Percentiles rank a stretch among this genome's conserved stretches.
phyloP scores from a whole-genome alignment of 2,113 vertebrate genomes.

The Prunella himalayana region DNA sequence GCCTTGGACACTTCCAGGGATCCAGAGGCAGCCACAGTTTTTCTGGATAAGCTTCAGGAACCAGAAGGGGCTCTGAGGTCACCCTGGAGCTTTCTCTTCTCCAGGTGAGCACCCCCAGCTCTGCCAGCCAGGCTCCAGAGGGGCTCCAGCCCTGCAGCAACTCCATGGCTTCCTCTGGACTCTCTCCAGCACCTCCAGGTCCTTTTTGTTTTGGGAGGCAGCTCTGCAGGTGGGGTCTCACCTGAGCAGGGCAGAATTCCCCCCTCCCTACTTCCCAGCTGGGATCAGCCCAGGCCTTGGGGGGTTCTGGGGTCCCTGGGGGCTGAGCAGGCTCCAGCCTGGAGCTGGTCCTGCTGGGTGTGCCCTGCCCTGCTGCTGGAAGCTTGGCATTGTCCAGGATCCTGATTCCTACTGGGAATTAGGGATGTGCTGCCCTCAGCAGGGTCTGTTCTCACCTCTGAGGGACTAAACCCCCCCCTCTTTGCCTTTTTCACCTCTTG shows the following conservation, averaged over 20 bases:
- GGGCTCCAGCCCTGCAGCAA: not conserved
- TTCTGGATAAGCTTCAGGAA: fast-evolving
- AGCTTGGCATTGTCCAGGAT: not conserved
- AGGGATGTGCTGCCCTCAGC: not conserved
- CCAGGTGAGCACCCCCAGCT: not conserved
- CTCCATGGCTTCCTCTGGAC: fast-evolving
- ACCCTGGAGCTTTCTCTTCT: not conserved
- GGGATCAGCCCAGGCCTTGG: not conserved
- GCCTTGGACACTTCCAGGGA: not conserved
- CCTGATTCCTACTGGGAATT: not conserved
- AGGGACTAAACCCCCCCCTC: not conserved
- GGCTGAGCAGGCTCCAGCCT: fast-evolving
- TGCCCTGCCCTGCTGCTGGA: not conserved
- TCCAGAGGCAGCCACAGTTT: not conserved
- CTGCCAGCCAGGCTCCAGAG: not conserved
- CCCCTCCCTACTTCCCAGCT: fast-evolving
- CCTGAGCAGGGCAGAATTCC: not conserved
- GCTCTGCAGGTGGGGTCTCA: not conserved
- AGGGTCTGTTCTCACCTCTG: fast-evolving
- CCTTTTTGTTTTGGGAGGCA: not conserved
- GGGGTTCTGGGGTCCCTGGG: not conserved
- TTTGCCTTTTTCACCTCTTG: not conserved
- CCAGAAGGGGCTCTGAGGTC: not conserved
- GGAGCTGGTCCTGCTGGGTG: fast-evolving
- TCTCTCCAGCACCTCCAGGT: not conserved